Evolutionary conservation across 2,797 vertebrate species (phyloP), one percentile per base, ranked within the genome.

Genomic region (Molothrus ater): DNA sequence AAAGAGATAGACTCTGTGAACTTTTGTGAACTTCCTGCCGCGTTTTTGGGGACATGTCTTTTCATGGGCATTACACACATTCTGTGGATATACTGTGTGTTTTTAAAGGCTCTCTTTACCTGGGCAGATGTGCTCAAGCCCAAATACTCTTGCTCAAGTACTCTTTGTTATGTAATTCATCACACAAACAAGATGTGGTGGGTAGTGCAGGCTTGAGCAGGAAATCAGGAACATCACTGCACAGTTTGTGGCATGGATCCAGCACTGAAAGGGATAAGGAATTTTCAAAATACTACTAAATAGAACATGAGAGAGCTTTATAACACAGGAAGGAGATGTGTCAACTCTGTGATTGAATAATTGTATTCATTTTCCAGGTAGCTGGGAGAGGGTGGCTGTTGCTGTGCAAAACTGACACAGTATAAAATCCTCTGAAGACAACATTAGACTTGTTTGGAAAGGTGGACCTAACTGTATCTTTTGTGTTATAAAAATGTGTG

Each of bases 181-280:
- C n/a, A 2, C 17, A 11, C 4, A 18, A 79, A 40, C 21, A 68
- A 34, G 0, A 6, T 0, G 5, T n/a, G 7, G 25, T 54, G 64
- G 60, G 22, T 36, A 73, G 60, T 6, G 13, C 56, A 64, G 54
- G 13, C 21, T 40, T 48, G 28, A 53, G 25, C 63, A 81, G 40
- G 42, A 60, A 51, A 36, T 47, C 34, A 51, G n/a, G 36, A 63
- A 59, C n/a, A n/a, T 17, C 10, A 10, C n/a, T 59, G 32, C 0
- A 0, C 16, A 47, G 17, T 63, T 50, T 69, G 45, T 59, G 51
- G 42, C 36, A 70, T 70, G 11, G 14, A 38, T 63, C 53, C 56
- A 59, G 48, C n/a, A 42, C 56, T 48, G 31, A 43, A 63, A 65
- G 17, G 34, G 47, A 50, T 25, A 51, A 88, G 14, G 8, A 54